These are phyloP conservation scores for Serinus canaria DNA, from an alignment of 2,113 vertebrate species.

Conservation along the genomic window DNA sequence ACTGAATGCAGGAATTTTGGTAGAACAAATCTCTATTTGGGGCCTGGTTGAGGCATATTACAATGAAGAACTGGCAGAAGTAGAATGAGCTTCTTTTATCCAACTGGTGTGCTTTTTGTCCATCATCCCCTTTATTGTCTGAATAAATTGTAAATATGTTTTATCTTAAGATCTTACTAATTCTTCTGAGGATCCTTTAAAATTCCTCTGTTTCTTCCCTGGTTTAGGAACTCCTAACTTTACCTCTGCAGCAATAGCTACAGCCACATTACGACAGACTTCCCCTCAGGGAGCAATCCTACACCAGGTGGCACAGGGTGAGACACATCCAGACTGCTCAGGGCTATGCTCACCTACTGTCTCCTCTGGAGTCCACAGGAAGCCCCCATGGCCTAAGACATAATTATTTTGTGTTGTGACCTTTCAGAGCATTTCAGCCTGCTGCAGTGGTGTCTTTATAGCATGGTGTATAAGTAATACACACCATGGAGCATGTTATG, in stretches of 20 bases:
- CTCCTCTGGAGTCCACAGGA: background rate
- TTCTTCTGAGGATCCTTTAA: background rate
- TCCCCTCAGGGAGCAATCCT: background rate
- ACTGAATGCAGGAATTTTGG: constrained; percentile 54
- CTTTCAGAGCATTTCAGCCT: background rate
- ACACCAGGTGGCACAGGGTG: background rate
- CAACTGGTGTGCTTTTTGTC: background rate
- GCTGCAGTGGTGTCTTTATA: background rate
- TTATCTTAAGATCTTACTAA: background rate
- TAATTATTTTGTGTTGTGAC: background rate
- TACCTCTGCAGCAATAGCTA: background rate
- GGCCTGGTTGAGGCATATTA: constrained; percentile 21
- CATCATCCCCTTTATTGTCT: constrained; percentile 7
- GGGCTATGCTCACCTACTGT: background rate
- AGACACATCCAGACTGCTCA: background rate
- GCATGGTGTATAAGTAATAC: background rate
- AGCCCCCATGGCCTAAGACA: accelerated
- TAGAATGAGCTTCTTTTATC: constrained; percentile 21
- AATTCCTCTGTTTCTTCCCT: background rate
- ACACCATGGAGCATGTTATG: background rate
- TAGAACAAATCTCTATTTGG: constrained; percentile 33
- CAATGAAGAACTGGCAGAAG: constrained; percentile 8
- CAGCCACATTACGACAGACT: background rate
- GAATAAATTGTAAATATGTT: background rate
- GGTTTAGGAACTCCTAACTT: background rate